Evolutionary conservation across 2,888 invertebrate genomes (phyloP).

Genomic region (Ramazzottius varieornatus): DNA sequence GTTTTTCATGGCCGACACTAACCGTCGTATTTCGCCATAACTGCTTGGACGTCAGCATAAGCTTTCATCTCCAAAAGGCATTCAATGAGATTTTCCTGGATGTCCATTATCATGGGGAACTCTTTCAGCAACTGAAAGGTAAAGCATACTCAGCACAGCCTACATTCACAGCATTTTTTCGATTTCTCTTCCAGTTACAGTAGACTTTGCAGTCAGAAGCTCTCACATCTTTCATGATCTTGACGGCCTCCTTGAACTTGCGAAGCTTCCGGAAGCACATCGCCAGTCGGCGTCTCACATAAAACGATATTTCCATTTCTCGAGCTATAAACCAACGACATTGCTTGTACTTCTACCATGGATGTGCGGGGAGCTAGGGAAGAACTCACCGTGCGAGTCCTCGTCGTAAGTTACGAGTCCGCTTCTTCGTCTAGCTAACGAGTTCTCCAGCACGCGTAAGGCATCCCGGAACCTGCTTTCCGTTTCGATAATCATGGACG

Average conservation of each 20-base stretch:
- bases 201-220: no score
- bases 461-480: slow-evolving; percentile 1
- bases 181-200: no score
- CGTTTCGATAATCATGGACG: slow-evolving; percentile 54
- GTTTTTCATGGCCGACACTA: no score
- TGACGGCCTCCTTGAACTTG: slow-evolving; percentile 72
- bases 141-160: neutral
- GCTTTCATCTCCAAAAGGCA: slow-evolving; percentile 78
- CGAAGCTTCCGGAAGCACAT: slow-evolving; percentile 88
- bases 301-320: slow-evolving; percentile 74
- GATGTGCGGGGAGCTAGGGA: neutral
- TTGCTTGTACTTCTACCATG: no score
- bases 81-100: slow-evolving; percentile 88
- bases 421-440: neutral
- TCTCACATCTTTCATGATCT: slow-evolving; percentile 65
- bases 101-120: slow-evolving; percentile 77
- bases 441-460: neutral
- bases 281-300: slow-evolving; percentile 71
- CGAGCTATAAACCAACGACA: slow-evolving; percentile 35
- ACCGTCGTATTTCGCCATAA: slow-evolving; percentile 61
- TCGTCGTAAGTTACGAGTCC: neutral
- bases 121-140: slow-evolving; percentile 53
- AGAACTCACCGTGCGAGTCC: neutral
- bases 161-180: neutral
- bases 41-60: slow-evolving; percentile 80